A percentile compares a stretch with the other conserved stretches of the same genome.
These are phyloP conservation scores for Drosophila arizonae DNA, from an alignment of 1,140 invertebrate genomes.

Conservation along the genomic window DNA sequence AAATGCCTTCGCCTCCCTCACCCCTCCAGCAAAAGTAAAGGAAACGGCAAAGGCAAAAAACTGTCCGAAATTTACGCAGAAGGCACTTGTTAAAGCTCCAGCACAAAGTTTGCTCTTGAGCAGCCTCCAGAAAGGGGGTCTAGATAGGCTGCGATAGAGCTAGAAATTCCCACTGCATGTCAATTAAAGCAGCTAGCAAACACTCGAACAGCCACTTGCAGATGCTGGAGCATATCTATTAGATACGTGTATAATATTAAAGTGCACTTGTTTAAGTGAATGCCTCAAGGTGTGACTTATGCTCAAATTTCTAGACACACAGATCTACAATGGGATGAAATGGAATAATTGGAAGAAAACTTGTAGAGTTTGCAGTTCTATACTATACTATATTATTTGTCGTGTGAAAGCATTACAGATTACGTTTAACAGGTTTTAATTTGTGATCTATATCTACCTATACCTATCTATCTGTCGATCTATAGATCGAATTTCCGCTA, in stretches of 20 bases:
- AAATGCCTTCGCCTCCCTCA: not conserved
- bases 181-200: conserved; percentile 17
- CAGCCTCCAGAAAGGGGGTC: not conserved
- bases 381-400: too few relatives aligned
- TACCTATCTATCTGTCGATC: too few relatives aligned
- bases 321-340: not conserved
- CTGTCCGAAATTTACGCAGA: conserved; percentile 22
- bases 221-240: conserved; percentile 19
- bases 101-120: conserved; percentile 18
- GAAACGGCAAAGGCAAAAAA: conserved; percentile 5
- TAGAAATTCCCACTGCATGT: not conserved
- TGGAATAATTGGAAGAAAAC: not conserved
- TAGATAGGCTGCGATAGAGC: not conserved
- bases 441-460: too few relatives aligned
- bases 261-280: conserved; percentile 47
- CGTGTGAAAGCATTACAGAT: too few relatives aligned
- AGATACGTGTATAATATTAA: conserved; percentile 37
- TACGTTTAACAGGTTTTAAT: too few relatives aligned
- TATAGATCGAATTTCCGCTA: too few relatives aligned
- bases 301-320: conserved; percentile 34
- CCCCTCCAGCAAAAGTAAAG: not conserved
- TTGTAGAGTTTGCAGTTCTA: not conserved
- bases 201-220: conserved; percentile 6
- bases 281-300: conserved; percentile 53
- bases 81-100: conserved; percentile 11